Evolutionary conservation across 1,140 invertebrate genomes (phyloP), one percentile per base, ranked within the genome.

Genomic region (Dolichoris vasculosae): DNA sequence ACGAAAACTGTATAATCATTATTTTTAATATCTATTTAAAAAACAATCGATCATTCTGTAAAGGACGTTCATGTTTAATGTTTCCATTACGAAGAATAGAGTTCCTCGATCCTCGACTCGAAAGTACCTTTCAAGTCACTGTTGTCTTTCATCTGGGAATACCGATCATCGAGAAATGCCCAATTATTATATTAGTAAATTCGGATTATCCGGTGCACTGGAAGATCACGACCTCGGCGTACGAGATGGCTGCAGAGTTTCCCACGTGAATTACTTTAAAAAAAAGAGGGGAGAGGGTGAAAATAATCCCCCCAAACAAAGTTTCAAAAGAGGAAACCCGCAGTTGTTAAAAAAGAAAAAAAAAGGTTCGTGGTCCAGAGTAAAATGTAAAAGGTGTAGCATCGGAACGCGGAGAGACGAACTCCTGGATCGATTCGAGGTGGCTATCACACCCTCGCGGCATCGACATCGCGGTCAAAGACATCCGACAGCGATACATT

Each of bases 321-420:
- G 76, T 26, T 35, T 51, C 30, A 59, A 59, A 78, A 63, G 35
- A 63, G 77, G 59, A 59, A 59, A 26, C 67, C 20, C 67, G 20
- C 20, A 9, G 32, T 38, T 20, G 6, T 38, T 0, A 69, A 69
- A n/a, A n/a, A n/a, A n/a, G n/a, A n/a, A n/a, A n/a, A n/a, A n/a
- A n/a, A n/a, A 38, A 63, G 78, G 85, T 59, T 20, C 55, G 86
- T 84, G 88, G 87, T 87, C 86, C 83, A 86, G 82, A 82, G 83
- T 86, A 87, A 86, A 88, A 85, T n/a, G n/a, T n/a, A n/a, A n/a
- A n/a, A n/a, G n/a, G 86, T 83, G 83, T 83, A 83, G 79, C 64
- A 46, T 48, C 73, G 23, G 4, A 59, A 26, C 55, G 3, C 55
- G 55, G 51, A 59, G 55, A 59, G 55, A 59, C 55, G 69, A 40